Evolutionary conservation across 2,797 vertebrate species (phyloP).

Genomic region (Loriculus beryllinus): DNA sequence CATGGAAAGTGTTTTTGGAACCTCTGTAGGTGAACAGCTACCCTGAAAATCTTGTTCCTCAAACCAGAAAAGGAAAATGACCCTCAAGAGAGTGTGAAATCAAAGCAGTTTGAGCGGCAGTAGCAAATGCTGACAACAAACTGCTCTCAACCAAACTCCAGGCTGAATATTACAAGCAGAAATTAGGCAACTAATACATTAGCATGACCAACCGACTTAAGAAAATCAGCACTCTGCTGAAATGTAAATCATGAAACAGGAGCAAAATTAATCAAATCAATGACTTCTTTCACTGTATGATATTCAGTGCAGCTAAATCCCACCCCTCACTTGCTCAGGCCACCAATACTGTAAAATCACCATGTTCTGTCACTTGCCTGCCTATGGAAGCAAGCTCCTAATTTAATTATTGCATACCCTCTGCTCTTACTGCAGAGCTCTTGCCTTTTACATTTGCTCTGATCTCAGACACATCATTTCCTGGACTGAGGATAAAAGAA

Average conservation of each 20-base stretch:
- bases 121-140: not conserved
- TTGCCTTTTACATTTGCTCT: conserved; percentile 14
- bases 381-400: not conserved
- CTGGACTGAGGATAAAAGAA: conserved; percentile 7
- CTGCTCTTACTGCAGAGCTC: not conserved
- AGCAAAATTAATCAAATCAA: conserved; percentile 16
- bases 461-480: not conserved
- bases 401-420: conserved; percentile 31
- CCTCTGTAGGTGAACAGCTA: not conserved
- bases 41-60: not conserved
- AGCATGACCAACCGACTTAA: not conserved
- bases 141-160: not conserved
- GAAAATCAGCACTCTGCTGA: not conserved
- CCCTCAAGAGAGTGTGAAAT: not conserved
- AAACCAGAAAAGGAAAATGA: not conserved
- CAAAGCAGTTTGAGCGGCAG: not conserved
- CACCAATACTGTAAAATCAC: not conserved
- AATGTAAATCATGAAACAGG: not conserved
- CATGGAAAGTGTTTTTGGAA: not conserved
- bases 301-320: not conserved
- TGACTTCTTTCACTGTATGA: not conserved
- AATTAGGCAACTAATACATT: not conserved
- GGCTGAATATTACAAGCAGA: not conserved
- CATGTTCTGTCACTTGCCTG: not conserved
- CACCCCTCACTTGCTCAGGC: not conserved